These are phyloP conservation scores for Arbacia lixula DNA, from an alignment of 53 echinoderm and acorn worm species.

Conservation along the genomic window DNA sequence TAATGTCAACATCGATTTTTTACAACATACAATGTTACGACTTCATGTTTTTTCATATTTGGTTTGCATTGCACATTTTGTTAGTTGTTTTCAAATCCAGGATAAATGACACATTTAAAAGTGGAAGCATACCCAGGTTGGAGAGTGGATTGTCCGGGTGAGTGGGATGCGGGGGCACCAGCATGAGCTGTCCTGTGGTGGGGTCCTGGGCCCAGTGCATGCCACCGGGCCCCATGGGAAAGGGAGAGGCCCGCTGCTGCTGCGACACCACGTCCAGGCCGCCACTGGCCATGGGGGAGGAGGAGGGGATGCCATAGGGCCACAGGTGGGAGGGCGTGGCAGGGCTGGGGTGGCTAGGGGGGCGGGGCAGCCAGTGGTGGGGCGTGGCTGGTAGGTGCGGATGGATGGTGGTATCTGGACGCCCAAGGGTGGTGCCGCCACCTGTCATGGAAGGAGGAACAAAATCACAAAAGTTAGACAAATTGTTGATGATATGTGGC, in stretches of 20 bases:
- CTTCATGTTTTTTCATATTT: no score
- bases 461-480: background rate
- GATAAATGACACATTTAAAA: no score
- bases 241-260: conserved; percentile 28
- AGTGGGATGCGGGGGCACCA: conserved; percentile 67
- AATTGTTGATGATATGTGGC: no score
- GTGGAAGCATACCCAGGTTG: conserved; percentile 30
- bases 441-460: conserved; percentile 62
- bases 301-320: conserved; percentile 53
- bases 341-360: conserved; percentile 51
- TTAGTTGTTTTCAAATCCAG: no score
- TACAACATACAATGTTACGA: no score
- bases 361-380: conserved; percentile 75
- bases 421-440: conserved; percentile 69
- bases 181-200: conserved; percentile 76
- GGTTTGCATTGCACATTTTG: no score
- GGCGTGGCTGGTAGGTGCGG: conserved; percentile 69
- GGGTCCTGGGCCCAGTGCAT: conserved; percentile 84
- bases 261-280: conserved; percentile 33
- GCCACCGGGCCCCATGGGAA: conserved; percentile 66
- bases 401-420: conserved; percentile 70
- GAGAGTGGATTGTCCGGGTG: conserved; percentile 27
- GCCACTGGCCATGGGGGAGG: conserved; percentile 44
- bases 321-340: conserved; percentile 56
- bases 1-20: no score